phyloP scores from a whole-genome alignment of 1,140 invertebrate genomes.

The Drosophila arizonae region DNA sequence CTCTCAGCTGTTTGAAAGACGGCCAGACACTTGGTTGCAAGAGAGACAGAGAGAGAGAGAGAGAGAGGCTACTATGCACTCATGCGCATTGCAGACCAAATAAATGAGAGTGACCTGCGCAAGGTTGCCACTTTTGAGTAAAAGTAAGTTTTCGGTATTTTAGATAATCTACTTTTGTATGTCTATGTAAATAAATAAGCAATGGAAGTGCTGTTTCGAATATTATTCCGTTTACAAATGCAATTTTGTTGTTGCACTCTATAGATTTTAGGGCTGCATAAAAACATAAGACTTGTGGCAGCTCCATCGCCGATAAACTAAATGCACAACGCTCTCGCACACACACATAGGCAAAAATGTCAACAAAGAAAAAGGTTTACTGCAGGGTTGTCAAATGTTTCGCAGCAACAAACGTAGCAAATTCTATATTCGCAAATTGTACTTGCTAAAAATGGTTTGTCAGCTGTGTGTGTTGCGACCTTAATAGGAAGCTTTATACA shows the following conservation, averaged over 20 bases:
- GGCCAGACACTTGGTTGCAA: constrained; percentile 13
- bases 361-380: constrained; percentile 52
- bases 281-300: constrained; percentile 23
- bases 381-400: constrained; percentile 44
- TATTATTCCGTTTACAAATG: not conserved
- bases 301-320: constrained; percentile 15
- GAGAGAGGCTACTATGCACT: constrained; percentile 38
- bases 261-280: not conserved
- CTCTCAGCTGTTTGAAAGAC: constrained; percentile 67
- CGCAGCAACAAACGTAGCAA: constrained; percentile 19
- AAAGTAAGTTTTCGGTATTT: constrained; percentile 26
- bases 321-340: constrained; percentile 18
- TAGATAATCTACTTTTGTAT: constrained; percentile 1
- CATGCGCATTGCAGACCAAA: constrained; percentile 36
- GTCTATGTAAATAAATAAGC: too few species aligned
- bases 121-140: constrained; percentile 43
- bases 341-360: constrained; percentile 44
- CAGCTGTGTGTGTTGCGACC: not conserved
- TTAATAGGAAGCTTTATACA: not conserved
- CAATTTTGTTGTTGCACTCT: not conserved
- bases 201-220: not conserved
- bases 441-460: constrained; percentile 1
- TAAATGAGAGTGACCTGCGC: constrained; percentile 46
- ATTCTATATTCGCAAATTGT: not conserved
- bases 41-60: constrained; percentile 26